These are phyloP conservation scores for Lepidurus apus DNA, from an alignment of 1,140 invertebrate genomes.

Conservation along the genomic window DNA sequence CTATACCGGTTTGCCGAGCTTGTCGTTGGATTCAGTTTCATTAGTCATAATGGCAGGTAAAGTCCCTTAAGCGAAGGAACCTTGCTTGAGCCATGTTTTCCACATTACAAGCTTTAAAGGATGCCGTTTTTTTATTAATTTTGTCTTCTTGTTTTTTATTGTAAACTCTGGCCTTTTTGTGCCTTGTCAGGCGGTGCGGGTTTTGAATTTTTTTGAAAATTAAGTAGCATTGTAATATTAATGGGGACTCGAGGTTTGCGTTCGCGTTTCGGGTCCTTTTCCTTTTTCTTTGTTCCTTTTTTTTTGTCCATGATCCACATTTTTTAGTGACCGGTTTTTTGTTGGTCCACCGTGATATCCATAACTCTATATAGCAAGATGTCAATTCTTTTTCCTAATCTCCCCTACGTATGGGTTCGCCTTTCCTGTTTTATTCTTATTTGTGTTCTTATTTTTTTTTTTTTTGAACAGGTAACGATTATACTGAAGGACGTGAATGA, in stretches of 20 bases:
- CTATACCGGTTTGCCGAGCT: slow-evolving; percentile 9
- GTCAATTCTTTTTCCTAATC: not conserved
- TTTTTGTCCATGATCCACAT: not conserved
- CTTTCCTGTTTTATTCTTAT: not conserved
- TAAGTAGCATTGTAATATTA: slow-evolving; percentile 20
- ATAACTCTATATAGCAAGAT: not conserved
- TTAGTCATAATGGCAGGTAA: slow-evolving; percentile 22
- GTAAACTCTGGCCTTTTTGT: not conserved
- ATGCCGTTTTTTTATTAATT: slow-evolving; percentile 1
- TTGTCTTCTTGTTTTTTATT: not conserved
- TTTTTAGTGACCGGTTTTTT: slow-evolving; percentile 4
- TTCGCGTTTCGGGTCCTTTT: not conserved
- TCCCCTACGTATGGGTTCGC: not conserved
- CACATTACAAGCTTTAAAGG: slow-evolving; percentile 5
- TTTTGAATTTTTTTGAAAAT: not conserved
- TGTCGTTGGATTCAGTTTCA: slow-evolving; percentile 19
- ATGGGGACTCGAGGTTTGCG: not conserved
- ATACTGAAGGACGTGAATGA: slow-evolving; percentile 90
- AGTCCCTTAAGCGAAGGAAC: slow-evolving; percentile 21
- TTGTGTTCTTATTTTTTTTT: not conserved
- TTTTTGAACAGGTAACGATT: slow-evolving; percentile 68
- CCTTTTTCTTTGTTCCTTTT: not conserved
- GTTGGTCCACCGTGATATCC: not conserved
- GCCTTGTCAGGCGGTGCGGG: slow-evolving; percentile 11
- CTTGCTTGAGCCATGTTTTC: not conserved